These are phyloP conservation scores for Chironomus striatipennis DNA, from an alignment of 1,140 invertebrate genomes.

Conservation along the genomic window DNA sequence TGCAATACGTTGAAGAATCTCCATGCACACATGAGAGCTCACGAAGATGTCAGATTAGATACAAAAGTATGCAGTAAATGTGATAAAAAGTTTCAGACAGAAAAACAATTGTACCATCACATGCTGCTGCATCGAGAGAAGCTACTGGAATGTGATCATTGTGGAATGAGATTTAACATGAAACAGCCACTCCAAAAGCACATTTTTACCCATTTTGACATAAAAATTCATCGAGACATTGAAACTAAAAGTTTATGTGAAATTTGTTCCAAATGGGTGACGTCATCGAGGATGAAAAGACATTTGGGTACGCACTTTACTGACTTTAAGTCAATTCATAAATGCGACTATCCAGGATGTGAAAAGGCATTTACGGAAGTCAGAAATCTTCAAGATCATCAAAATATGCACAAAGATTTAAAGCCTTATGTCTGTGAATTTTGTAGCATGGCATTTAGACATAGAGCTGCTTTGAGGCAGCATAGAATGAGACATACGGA, in stretches of 20 bases:
- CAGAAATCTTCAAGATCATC: neutral
- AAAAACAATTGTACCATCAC: neutral
- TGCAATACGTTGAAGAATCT: neutral
- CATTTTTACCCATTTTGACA: neutral
- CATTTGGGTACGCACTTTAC: neutral
- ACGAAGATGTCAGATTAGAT: neutral
- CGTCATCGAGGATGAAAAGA: neutral
- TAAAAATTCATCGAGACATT: neutral
- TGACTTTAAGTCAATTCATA: neutral
- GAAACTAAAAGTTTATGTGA: neutral
- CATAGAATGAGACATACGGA: neutral
- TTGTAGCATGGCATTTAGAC: neutral
- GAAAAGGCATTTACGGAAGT: neutral
- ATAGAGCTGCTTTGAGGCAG: neutral
- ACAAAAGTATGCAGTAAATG: neutral
- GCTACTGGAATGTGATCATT: neutral
- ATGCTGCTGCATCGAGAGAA: neutral
- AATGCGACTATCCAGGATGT: neutral
- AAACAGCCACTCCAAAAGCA: neutral
- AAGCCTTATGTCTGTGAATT: slow-evolving; percentile 15
- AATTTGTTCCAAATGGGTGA: neutral
- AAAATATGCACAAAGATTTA: neutral
- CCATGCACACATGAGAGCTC: neutral
- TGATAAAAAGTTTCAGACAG: neutral
- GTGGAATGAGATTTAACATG: neutral